Evolutionary conservation across 2,797 vertebrate genomes (phyloP), one percentile per base, ranked within the genome.

Genomic region (Tympanoctomys barrerae): DNA sequence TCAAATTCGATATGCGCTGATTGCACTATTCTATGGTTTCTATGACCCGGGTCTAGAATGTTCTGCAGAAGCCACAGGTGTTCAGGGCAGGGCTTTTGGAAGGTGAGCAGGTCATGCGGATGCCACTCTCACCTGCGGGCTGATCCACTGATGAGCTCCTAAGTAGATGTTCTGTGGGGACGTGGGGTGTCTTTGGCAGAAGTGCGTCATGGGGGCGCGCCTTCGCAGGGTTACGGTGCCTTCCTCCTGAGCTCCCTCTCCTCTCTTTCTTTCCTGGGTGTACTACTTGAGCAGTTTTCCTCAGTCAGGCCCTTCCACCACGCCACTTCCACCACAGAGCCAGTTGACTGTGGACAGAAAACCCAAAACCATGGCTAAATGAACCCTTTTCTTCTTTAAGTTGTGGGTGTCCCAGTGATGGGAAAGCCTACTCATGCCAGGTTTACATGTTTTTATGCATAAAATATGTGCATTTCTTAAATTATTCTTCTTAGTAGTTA

Each of bases 381-480:
- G 28, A 75, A 26, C 1, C 24, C 24, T 75, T 75, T 46, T 46
- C 42, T 46, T 11, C 71, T 73, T 42, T 14, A 46, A 46, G 6
- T 46, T 26, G 39, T 75, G 13, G 6, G 24, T 75, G 42, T 71
- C 73, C 73, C 24, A 75, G 24, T 75, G 39, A 46, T 28, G 24
- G 42, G 73, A 75, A 46, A 46, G 39, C 39, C 46, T 6, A 16
- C 26, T 46, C 26, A 46, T 16, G 39, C 70, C 22, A 77, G 81
- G 70, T 24, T 68, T 95, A 93, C 89, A 71, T 92, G 73, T 11
- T 87, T 95, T 73, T 46, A 89, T 66, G 39, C 26, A 66, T 77
- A 87, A 91, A 85, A 93, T 78, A 90, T 79, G 88, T 33, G 19
- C 68, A 87, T 94, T 94, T 84, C 39, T 90, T 88, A 87, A 81